Evolutionary conservation across 2,888 invertebrate genomes (phyloP).

Genomic region (Mesorhabditis sp.): DNA sequence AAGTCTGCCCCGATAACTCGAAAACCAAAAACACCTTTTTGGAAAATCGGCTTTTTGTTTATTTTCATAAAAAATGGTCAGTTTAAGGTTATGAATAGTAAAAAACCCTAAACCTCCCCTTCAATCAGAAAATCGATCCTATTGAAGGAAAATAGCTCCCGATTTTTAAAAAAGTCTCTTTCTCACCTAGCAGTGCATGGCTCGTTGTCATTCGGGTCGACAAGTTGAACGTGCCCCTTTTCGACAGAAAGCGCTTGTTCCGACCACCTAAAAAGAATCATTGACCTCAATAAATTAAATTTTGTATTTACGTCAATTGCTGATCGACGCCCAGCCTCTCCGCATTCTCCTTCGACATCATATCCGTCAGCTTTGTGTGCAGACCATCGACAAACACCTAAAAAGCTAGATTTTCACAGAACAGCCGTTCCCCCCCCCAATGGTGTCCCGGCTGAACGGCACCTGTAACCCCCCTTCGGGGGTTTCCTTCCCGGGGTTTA

Average conservation of each 20-base stretch:
- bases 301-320: slow-evolving; percentile 20
- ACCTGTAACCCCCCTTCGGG: no score
- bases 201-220: slow-evolving; percentile 54
- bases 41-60: no score
- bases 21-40: no score
- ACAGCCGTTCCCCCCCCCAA: not conserved
- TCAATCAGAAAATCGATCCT: no score
- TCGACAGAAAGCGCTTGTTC: slow-evolving; percentile 44
- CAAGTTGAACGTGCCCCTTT: slow-evolving; percentile 48
- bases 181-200: slow-evolving; percentile 34
- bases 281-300: not conserved
- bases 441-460: not conserved
- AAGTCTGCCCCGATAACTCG: no score
- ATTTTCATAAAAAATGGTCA: no score
- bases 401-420: not conserved
- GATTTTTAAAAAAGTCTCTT: no score
- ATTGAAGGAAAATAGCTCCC: no score
- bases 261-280: slow-evolving; percentile 26
- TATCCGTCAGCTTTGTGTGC: slow-evolving; percentile 44
- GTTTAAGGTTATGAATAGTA: no score
- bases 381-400: slow-evolving; percentile 52
- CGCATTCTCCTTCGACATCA: slow-evolving; percentile 30
- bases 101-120: no score
- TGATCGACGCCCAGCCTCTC: slow-evolving; percentile 38
- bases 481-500: no score